phyloP scores from a whole-genome alignment of 2,113 vertebrate genomes.

The Eulemur macaco region DNA sequence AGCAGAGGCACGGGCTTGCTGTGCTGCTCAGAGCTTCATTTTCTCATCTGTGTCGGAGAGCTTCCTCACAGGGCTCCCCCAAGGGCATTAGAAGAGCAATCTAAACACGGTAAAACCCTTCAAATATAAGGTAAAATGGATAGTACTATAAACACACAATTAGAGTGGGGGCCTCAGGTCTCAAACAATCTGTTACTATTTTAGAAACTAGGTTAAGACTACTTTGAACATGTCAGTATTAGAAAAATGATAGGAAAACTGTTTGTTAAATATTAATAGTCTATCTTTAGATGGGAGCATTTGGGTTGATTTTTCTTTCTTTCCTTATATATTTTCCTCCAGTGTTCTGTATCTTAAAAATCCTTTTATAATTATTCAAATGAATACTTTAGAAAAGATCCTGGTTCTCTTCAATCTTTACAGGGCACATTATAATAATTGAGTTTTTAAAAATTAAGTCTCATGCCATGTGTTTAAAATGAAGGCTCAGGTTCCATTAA shows the following conservation, averaged over 20 bases:
- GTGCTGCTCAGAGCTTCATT: neutral
- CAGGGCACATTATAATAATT: conserved; percentile 29
- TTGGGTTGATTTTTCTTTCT: neutral
- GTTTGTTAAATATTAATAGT: neutral
- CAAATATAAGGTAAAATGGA: neutral
- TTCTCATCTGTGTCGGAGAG: rapidly evolving
- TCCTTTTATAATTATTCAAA: neutral
- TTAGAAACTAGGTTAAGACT: neutral
- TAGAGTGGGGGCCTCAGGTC: neutral
- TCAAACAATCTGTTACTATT: neutral
- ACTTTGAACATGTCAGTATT: neutral
- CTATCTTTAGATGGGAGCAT: neutral
- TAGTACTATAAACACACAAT: neutral
- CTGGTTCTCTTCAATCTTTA: neutral
- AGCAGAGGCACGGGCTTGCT: neutral
- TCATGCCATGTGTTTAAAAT: conserved; percentile 35
- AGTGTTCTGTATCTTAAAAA: neutral
- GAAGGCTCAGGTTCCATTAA: conserved; percentile 28
- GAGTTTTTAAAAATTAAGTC: conserved; percentile 39
- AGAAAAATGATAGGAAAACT: neutral
- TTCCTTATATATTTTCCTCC: neutral
- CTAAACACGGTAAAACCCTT: neutral
- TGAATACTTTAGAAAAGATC: conserved; percentile 34
- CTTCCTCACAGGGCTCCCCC: neutral
- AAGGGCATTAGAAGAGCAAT: neutral